Base-by-base conservation (phyloP, 30 jellyfish, hydroid and myxozoan genomes). In the Aurelia sp. region DNA sequence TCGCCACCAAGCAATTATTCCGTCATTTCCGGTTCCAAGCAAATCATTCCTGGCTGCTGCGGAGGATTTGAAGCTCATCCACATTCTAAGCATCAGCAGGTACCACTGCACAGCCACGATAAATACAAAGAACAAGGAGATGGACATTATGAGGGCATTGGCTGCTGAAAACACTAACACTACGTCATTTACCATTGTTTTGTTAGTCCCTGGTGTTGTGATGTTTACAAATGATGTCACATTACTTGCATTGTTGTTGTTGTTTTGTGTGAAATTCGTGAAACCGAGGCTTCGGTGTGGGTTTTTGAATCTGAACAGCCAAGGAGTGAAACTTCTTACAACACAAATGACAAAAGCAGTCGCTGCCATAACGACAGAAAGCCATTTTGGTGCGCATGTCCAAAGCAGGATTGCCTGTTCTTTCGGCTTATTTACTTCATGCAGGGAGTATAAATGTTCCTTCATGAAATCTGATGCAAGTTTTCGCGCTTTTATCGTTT, bases 1-100 rank as follows among this genome's bases (percentile, higher is more conserved):
- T 16, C 93, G 82, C 93, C 93, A 84, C 88, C 87, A 84, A 38
- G 93, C 93, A 11, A 30, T 47, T 4, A 84, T 73, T 63, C 93
- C 93, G n/a, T 84, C 93, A 13, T 41, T 22, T 10, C 93, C 88
- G 13, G 35, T 41, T 1, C 82, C 74, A 1, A 84, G 48, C 57
- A 72, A 12, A 61, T 58, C 70, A 58, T 67, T 47, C 62, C 38
- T 38, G 30, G 67, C 35, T 16, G 47, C 47, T 52, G 58, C 6
- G 22, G 41, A 50, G 13, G 72, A 22, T 12, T 15, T n/a, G 50
- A 81, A 53, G 50, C 76, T 17, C 82, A 79, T 15, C 93, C 93
- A 84, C 81, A 63, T 30, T 65, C 64, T 62, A 57, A 70, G 21
- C 88, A 63, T 58, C 22, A 84, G 40, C 27, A 64, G 6, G 52